phyloP scores from a whole-genome alignment of 2,113 vertebrate genomes.

The Chamaetylas fuelleborni region DNA sequence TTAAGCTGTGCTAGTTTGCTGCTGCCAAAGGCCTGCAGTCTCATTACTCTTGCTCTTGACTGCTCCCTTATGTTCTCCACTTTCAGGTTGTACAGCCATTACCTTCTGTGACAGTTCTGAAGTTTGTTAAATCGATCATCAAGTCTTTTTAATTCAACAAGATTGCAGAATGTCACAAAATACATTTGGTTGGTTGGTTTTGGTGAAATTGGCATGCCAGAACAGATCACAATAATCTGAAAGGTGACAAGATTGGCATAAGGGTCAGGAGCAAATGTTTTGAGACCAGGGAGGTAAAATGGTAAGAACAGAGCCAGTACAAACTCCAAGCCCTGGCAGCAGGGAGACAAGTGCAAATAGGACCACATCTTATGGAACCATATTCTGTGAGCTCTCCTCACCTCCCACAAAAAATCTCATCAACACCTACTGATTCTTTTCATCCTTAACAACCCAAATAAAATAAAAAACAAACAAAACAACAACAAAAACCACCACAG shows the following conservation, averaged over 20 bases:
- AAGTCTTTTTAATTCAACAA: neutral
- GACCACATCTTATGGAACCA: neutral
- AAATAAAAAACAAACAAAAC: neutral
- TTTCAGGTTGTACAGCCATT: neutral
- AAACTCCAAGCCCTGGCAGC: accelerated
- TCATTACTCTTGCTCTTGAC: neutral
- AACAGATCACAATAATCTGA: neutral
- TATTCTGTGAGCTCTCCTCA: neutral
- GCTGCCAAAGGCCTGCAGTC: neutral
- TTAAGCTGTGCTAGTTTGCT: neutral
- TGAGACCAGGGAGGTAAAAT: neutral
- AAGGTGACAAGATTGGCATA: neutral
- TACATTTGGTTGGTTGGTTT: neutral
- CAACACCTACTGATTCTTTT: neutral
- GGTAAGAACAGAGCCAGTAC: neutral
- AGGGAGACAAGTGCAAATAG: neutral
- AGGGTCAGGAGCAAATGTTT: neutral
- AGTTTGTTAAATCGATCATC: neutral
- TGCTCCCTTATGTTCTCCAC: neutral
- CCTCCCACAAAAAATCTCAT: neutral
- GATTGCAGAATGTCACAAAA: neutral
- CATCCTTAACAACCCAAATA: neutral
- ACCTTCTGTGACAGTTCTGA: neutral
- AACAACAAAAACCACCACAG: neutral
- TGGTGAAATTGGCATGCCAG: neutral